These are phyloP conservation scores for Caenorhabditis japonica DNA, from an alignment of 2,888 invertebrate genomes.

Conservation along the genomic window DNA sequence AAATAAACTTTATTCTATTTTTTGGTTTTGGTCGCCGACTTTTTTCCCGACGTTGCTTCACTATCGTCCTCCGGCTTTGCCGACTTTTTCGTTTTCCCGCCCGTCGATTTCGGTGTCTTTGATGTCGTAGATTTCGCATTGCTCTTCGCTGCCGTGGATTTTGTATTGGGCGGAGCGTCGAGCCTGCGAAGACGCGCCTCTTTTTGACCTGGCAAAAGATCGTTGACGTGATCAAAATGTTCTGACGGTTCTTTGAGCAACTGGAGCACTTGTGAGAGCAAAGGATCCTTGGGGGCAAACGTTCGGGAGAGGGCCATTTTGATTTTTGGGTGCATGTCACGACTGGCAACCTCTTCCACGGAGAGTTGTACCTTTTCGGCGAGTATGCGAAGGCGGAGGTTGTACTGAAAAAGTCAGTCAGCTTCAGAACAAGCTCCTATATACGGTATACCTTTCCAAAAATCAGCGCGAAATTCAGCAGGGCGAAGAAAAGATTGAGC, in stretches of 20 bases:
- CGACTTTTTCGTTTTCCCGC: too few relatives aligned
- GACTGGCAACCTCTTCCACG: slow-evolving; percentile 19
- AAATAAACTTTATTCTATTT: too few relatives aligned
- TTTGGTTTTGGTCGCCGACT: too few relatives aligned
- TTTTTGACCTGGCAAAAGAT: slow-evolving; percentile 18
- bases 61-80: too few relatives aligned
- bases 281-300: not conserved
- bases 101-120: too few relatives aligned
- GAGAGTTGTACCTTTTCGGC: slow-evolving; percentile 15
- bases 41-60: too few relatives aligned
- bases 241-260: slow-evolving; percentile 22
- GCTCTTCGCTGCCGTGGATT: slow-evolving; percentile 5
- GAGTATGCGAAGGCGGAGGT: slow-evolving; percentile 8
- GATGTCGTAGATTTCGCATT: slow-evolving; percentile 4
- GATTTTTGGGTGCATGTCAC: slow-evolving; percentile 39
- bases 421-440: too few relatives aligned
- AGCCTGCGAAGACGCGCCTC: slow-evolving; percentile 32
- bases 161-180: too few relatives aligned
- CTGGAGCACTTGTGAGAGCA: slow-evolving; percentile 11
- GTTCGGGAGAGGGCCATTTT: slow-evolving; percentile 29
- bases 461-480: slow-evolving; percentile 33
- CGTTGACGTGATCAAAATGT: slow-evolving; percentile 28
- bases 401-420: slow-evolving; percentile 4
- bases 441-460: slow-evolving; percentile 42
- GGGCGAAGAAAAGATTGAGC: slow-evolving; percentile 25